Evolutionary conservation across 2,888 invertebrate genomes (phyloP).

Genomic region (Athalia rosae): DNA sequence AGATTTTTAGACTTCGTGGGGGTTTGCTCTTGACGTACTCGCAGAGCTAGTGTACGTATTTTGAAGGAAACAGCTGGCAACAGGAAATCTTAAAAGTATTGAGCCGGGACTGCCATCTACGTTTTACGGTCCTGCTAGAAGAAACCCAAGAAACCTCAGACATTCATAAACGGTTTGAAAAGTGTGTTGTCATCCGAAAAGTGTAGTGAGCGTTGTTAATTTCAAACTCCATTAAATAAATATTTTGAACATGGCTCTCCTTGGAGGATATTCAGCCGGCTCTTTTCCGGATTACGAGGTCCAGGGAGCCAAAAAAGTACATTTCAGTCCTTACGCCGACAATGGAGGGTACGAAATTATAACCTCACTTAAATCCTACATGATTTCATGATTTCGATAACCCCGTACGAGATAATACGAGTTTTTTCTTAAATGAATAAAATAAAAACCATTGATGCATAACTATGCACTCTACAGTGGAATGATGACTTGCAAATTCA

Average conservation of each 20-base stretch:
- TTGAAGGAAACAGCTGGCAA: conserved; percentile 37
- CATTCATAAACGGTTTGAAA: conserved; percentile 34
- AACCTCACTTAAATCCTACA: conserved; percentile 50
- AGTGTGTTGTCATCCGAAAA: conserved; percentile 59
- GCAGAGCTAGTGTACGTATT: neutral
- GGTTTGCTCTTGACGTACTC: neutral
- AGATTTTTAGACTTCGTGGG: too few species aligned
- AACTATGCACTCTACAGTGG: neutral
- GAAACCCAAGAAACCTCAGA: too few species aligned
- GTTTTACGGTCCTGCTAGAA: too few species aligned
- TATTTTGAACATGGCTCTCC: conserved; percentile 60
- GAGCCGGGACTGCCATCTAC: too few species aligned
- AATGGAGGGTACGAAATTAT: conserved; percentile 82
- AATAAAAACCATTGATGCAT: too few species aligned
- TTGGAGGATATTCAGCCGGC: conserved; percentile 70
- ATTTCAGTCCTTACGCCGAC: conserved; percentile 82
- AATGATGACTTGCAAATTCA: neutral
- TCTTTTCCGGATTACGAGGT: conserved; percentile 73
- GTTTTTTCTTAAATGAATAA: too few species aligned
- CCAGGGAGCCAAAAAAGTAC: conserved; percentile 74
- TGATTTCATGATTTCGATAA: conserved; percentile 17
- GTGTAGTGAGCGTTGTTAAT: neutral
- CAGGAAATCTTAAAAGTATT: conserved; percentile 5
- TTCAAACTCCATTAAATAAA: neutral
- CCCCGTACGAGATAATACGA: conserved; percentile 23